Conservation (phyloP, 2,888 invertebrate species). For the Linyphia triangularis region DNA sequence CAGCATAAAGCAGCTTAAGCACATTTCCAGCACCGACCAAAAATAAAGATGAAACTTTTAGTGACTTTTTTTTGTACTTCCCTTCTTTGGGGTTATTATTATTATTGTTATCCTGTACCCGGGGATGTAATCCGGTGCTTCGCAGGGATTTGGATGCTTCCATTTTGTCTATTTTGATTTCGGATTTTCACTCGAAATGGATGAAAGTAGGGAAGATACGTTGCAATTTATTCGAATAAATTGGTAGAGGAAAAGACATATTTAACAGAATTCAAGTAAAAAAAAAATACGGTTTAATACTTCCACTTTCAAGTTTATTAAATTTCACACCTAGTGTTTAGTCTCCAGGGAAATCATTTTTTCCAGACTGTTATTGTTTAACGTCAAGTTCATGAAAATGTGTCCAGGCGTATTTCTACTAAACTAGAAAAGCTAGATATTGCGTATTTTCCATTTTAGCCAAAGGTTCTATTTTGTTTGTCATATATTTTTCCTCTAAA, state of each 20-base stretch:
- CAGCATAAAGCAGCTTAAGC: conserved; percentile 60
- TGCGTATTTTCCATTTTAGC: neutral
- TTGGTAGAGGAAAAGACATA: conserved; percentile 1
- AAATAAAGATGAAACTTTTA: conserved; percentile 35
- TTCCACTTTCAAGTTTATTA: neutral
- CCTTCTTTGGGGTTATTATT: neutral
- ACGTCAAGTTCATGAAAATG: neutral
- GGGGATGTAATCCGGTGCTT: conserved; percentile 28
- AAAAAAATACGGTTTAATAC: neutral
- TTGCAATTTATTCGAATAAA: conserved; percentile 46
- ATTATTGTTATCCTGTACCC: conserved; percentile 34
- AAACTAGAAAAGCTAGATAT: neutral
- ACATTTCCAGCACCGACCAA: conserved; percentile 19
- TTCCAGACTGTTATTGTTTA: neutral
- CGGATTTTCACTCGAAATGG: conserved; percentile 9
- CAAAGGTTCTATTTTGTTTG: neutral
- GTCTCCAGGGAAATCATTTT: conserved; percentile 35
- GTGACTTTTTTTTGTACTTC: neutral
- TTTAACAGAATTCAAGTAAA: neutral
- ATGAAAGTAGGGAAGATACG: neutral
- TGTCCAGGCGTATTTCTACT: neutral
- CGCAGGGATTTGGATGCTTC: conserved; percentile 8
- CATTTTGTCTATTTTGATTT: conserved; percentile 49
- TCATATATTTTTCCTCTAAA: neutral
- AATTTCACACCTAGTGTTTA: neutral